Base-by-base conservation (phyloP, 2,797 vertebrate species). In the Artibeus lituratus region DNA sequence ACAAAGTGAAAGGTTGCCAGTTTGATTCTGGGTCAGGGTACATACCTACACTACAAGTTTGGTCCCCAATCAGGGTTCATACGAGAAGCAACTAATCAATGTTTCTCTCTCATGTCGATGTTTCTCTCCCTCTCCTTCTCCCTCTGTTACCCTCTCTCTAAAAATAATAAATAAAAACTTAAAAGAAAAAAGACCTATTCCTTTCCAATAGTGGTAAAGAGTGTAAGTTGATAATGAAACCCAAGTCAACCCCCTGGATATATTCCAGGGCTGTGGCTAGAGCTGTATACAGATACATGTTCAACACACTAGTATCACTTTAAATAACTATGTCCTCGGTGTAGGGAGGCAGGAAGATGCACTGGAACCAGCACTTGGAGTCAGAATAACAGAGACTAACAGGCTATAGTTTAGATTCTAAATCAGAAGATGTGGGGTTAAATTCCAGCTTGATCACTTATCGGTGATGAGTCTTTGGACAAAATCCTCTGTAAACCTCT, bases 321-420 rank as follows among this genome's bases (percentile, higher is more conserved):
- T 95, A 95, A 92, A 59, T 93, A 82, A 91, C 14, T 86, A 86
- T n/a, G 42, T 81, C 51, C 80, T 73, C 47, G 94, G 35, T 74
- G 37, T 15, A 92, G n/a, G 32, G 39, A 90, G n/a, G 42, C 39
- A 89, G 87, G 76, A 80, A 90, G 69, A 81, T 37, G n/a, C 32
- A 78, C 2, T 39, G 22, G 42, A 93, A 77, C 87, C 67, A 94
- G 29, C 2, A 86, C 16, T 8, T 53, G 15, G 49, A 76, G 32
- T 84, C 62, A 93, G 65, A 91, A 82, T 21, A 78, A 69, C 12
- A 74, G 73, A 87, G 59, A 87, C 18, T 69, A 91, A 86, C 0
- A 80, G 74, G 47, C 42, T 83, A 51, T 8, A 73, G 55, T 76
- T 93, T 55, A 82, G 70, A 82, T 84, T 82, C 87, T 26, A n/a